Percentiles rank a stretch among this genome's conserved stretches.
Conservation (phyloP, 2,888 invertebrate genomes). For the Ormia ochracea region DNA sequence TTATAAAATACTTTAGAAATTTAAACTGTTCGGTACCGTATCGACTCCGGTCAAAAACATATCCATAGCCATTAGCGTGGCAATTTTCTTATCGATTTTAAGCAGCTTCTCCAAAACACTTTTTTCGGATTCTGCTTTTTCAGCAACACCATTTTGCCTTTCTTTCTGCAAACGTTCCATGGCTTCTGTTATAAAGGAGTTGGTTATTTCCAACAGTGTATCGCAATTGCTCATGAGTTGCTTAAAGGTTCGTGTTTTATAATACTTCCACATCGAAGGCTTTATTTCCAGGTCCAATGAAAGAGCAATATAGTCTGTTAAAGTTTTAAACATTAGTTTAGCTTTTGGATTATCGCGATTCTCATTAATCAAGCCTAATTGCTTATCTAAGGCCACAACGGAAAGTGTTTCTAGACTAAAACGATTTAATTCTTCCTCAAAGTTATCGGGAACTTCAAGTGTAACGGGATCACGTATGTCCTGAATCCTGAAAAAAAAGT, state of each 20-base stretch:
- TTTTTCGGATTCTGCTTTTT: constrained; percentile 69
- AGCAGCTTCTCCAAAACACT: constrained; percentile 83
- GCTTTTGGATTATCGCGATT: constrained; percentile 61
- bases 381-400: constrained; percentile 76
- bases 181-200: constrained; percentile 72
- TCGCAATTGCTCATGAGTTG: constrained; percentile 67
- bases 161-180: constrained; percentile 66
- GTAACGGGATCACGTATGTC: constrained; percentile 69
- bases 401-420: constrained; percentile 80
- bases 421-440: constrained; percentile 78
- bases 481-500: constrained; percentile 69
- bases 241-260: constrained; percentile 66
- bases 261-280: constrained; percentile 67
- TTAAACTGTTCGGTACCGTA: constrained; percentile 79
- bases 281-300: constrained; percentile 65
- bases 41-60: constrained; percentile 85
- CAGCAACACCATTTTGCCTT: constrained; percentile 57
- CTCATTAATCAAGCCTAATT: constrained; percentile 68
- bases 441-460: constrained; percentile 76
- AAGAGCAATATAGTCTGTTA: constrained; percentile 51
- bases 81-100: constrained; percentile 81
- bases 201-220: constrained; percentile 66
- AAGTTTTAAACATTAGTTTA: constrained; percentile 63
- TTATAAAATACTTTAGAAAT: neutral
- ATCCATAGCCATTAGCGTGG: constrained; percentile 83